phyloP scores from a whole-genome alignment of 53 echinoderm and acorn worm species.

The Patiria pectinifera region DNA sequence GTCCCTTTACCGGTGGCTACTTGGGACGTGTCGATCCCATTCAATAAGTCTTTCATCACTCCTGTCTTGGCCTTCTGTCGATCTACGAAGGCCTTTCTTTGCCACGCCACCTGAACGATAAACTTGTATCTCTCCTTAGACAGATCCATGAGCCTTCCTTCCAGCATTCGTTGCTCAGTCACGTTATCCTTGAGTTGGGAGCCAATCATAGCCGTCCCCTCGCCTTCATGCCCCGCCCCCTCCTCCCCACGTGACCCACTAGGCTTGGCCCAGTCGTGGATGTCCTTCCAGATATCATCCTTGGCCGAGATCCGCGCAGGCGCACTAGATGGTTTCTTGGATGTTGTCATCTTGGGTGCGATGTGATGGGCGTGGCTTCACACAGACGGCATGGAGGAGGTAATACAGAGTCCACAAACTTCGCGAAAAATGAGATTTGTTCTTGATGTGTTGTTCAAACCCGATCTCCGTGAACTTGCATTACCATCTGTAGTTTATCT shows the following conservation, averaged over 20 bases:
- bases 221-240: slow-evolving; percentile 48
- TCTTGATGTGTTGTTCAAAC: not conserved
- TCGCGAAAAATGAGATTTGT: not conserved
- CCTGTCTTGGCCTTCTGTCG: slow-evolving; percentile 87
- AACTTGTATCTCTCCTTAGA: slow-evolving; percentile 98
- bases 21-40: slow-evolving; percentile 69
- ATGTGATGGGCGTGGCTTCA: not conserved
- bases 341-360: slow-evolving; percentile 8
- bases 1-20: slow-evolving; percentile 53
- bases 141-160: slow-evolving; percentile 85
- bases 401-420: not conserved
- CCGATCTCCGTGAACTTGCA: too few species aligned
- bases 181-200: slow-evolving; percentile 96
- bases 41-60: slow-evolving; percentile 89
- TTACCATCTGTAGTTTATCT: too few species aligned
- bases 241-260: slow-evolving; percentile 56
- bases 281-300: slow-evolving; percentile 94
- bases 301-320: slow-evolving; percentile 80
- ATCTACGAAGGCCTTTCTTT: slow-evolving; percentile 97
- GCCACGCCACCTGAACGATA: slow-evolving; percentile 95
- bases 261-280: slow-evolving; percentile 94
- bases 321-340: slow-evolving; percentile 80
- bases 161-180: slow-evolving; percentile 95
- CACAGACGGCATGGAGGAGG: not conserved
- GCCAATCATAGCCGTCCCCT: slow-evolving; percentile 76